phyloP scores from a whole-genome alignment of 2,797 vertebrate species.

The Muraenolepis orangiensis region DNA sequence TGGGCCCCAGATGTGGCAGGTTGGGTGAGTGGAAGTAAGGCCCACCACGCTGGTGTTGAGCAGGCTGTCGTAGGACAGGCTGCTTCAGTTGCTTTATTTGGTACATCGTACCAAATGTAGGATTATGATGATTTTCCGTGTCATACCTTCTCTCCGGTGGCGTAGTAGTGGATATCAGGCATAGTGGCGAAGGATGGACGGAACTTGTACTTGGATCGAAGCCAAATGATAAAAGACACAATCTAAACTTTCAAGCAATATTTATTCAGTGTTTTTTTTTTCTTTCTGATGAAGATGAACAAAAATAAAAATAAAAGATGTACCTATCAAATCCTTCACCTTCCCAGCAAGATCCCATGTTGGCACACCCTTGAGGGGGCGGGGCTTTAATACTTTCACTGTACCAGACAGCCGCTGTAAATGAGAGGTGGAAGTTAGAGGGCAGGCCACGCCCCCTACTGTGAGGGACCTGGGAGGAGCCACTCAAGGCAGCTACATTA shows the following conservation, averaged over 20 bases:
- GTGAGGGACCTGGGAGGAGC: background rate
- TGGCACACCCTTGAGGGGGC: conserved; percentile 16
- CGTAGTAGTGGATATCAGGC: conserved; percentile 90
- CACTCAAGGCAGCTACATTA: conserved; percentile 22
- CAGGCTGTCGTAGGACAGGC: conserved; percentile 96
- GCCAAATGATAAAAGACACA: conserved; percentile 17
- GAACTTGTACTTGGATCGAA: conserved; percentile 98
- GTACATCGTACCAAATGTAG: background rate
- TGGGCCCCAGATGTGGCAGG: conserved; percentile 84
- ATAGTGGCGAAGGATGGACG: conserved; percentile 86
- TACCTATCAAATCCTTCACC: conserved; percentile 54
- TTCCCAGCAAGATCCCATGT: conserved; percentile 24
- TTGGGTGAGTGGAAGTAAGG: conserved; percentile 94
- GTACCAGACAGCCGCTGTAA: conserved; percentile 73
- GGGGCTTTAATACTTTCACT: conserved; percentile 45
- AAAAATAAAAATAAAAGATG: conserved; percentile 48
- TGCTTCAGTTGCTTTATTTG: conserved; percentile 78
- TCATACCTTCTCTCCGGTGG: conserved; percentile 86
- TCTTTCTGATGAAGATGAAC: conserved; percentile 42
- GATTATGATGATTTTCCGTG: background rate
- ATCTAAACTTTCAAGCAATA: conserved; percentile 36
- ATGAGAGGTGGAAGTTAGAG: conserved; percentile 8
- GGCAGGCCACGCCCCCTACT: conserved; percentile 15
- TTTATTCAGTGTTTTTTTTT: conserved; percentile 35
- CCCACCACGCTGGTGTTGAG: conserved; percentile 81